Evolutionary conservation across 2,888 invertebrate species (phyloP).

Genomic region (Cetonia aurata): DNA sequence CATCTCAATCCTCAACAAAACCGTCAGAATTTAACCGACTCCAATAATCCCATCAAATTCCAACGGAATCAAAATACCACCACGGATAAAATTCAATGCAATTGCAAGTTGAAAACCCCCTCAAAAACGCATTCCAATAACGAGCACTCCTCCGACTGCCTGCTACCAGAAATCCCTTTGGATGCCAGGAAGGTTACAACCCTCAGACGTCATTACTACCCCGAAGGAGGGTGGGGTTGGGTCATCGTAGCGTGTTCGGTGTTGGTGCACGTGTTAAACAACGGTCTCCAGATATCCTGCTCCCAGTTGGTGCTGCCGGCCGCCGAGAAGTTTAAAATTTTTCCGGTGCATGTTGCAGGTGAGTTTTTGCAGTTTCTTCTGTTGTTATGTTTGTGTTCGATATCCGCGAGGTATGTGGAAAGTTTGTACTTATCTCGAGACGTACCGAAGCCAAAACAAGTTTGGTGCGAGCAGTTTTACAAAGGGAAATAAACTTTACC

Average conservation of each 20-base stretch:
- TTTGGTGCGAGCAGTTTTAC: no score
- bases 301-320: slow-evolving; percentile 73
- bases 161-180: slow-evolving; percentile 60
- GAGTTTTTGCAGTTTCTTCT: slow-evolving; percentile 56
- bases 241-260: slow-evolving; percentile 80
- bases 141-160: slow-evolving; percentile 53
- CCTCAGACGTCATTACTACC: slow-evolving; percentile 81
- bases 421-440: no score
- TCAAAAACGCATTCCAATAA: slow-evolving; percentile 44
- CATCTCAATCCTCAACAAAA: neutral
- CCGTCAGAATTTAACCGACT: no score
- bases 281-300: slow-evolving; percentile 79
- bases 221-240: slow-evolving; percentile 92
- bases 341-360: slow-evolving; percentile 77
- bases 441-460: no score
- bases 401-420: no score
- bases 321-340: slow-evolving; percentile 72
- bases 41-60: slow-evolving; percentile 49
- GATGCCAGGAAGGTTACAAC: slow-evolving; percentile 65
- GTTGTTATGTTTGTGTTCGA: no score
- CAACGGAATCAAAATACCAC: slow-evolving; percentile 59
- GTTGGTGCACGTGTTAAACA: slow-evolving; percentile 79
- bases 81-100: no score
- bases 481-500: no score
- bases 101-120: no score